Evolutionary conservation across 2,888 invertebrate species (phyloP), one percentile per base, ranked within the genome.

Genomic region (Dioctria linearis): DNA sequence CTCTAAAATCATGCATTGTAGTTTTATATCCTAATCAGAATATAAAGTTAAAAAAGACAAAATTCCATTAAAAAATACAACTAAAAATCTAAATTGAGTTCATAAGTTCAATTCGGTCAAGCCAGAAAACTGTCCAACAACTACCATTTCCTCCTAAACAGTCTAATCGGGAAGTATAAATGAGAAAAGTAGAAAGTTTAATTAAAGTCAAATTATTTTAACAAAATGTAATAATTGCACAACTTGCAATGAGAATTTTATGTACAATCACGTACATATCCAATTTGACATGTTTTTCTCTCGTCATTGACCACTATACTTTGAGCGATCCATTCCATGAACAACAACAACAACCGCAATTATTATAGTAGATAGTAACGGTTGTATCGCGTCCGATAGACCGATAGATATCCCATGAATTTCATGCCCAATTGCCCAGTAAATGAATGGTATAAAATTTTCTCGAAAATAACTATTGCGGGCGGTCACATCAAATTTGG

Each of bases 161-260:
- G 25, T 25, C 25, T 25, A 25, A 1, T 25, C 25, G 25, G 25
- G 25, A 25, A 25, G 25, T 25, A 25, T 25, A 25, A 25, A 25
- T 25, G 25, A 54, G 4, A 54, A n/a, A 51, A 69, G 51, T 69
- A 69, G 69, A 69, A 69, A 69, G 69, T 69, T 69, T 69, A 39
- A 69, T 51, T 69, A 69, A 37, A 69, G 49, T 11, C 25, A 25
- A 39, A 51, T 37, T 46, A 39, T 37, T 67, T 46, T 4, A 67
- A 43, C 13, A 67, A 67, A 46, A 46, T 67, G 42, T 3, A 39
- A 65, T 42, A 4, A 46, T 42, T 46, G 46, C 46, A 46, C 46
- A 46, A 46, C 46, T 46, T n/a, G 4, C 6, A 46, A 8, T 13
- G 43, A 67, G 8, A 67, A 51, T 25, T 25, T 25, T 25, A 25